A percentile compares a stretch with the other conserved stretches of the same genome.
Evolutionary conservation across 2,113 vertebrate genomes (phyloP).

Genomic region (Clinocottus analis): DNA sequence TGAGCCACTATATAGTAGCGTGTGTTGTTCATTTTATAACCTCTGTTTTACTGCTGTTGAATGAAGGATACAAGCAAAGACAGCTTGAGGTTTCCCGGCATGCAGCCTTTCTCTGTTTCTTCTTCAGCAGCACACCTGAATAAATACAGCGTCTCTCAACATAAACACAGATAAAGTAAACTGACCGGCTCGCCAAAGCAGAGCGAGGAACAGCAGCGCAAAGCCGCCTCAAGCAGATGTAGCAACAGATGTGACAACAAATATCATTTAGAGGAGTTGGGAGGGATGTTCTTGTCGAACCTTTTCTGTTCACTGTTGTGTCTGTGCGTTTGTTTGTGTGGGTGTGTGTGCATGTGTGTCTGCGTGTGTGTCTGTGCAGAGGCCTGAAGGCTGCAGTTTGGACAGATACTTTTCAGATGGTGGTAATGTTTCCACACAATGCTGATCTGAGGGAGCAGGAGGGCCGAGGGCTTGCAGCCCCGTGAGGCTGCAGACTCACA

Average conservation of each 20-base stretch:
- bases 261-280: slow-evolving; percentile 33
- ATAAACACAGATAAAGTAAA: slow-evolving; percentile 58
- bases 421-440: slow-evolving; percentile 87
- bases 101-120: slow-evolving; percentile 31
- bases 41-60: slow-evolving; percentile 86
- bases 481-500: slow-evolving; percentile 82
- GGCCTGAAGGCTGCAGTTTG: slow-evolving; percentile 91
- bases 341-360: slow-evolving; percentile 21
- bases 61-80: slow-evolving; percentile 62
- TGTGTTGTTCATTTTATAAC: slow-evolving; percentile 28
- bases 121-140: slow-evolving; percentile 62
- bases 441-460: slow-evolving; percentile 82
- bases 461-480: slow-evolving; percentile 72
- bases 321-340: slow-evolving; percentile 32
- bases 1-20: not conserved
- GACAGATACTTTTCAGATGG: slow-evolving; percentile 92
- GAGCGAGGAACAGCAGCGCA: slow-evolving; percentile 16
- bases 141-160: slow-evolving; percentile 63
- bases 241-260: slow-evolving; percentile 60
- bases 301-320: slow-evolving; percentile 30
- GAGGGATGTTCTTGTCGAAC: slow-evolving; percentile 55
- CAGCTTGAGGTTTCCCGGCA: slow-evolving; percentile 32
- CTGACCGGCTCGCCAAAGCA: slow-evolving; percentile 8
- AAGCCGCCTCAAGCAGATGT: slow-evolving; percentile 54
- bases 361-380: slow-evolving; percentile 70